A percentile compares a stretch with the other conserved stretches of the same genome.
Evolutionary conservation across 2,113 vertebrate species (phyloP).

Genomic region (Lophochroa leadbeateri): DNA sequence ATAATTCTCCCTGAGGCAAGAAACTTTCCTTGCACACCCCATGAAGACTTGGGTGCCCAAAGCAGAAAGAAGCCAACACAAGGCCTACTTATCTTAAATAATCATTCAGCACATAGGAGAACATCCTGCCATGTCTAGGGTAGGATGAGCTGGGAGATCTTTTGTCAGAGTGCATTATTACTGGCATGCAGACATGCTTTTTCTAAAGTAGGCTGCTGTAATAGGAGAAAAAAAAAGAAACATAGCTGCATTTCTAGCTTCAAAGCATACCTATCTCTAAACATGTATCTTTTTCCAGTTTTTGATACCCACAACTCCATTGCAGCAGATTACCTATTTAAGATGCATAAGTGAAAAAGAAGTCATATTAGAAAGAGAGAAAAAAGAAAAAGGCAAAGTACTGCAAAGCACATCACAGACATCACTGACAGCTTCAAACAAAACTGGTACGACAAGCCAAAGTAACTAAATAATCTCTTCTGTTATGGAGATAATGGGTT

Average conservation of each 20-base stretch:
- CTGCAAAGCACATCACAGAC: not conserved
- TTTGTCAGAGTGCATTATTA: not conserved
- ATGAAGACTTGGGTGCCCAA: not conserved
- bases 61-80: not conserved
- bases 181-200: not conserved
- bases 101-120: not conserved
- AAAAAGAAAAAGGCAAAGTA: not conserved
- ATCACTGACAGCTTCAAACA: not conserved
- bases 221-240: not conserved
- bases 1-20: not conserved
- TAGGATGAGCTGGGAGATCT: not conserved
- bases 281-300: not conserved
- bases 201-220: not conserved
- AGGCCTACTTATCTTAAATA: not conserved
- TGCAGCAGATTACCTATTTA: not conserved
- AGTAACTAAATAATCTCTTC: conserved; percentile 39
- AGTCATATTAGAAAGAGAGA: not conserved
- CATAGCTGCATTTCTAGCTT: not conserved
- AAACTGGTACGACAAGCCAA: not conserved
- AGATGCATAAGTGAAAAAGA: not conserved
- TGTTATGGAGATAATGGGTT: conserved; percentile 31
- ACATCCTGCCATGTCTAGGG: not conserved
- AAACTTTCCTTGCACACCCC: not conserved
- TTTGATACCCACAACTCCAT: not conserved
- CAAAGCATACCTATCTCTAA: not conserved